Conservation (phyloP, 1,140 invertebrate genomes). For the Drosophila azteca region DNA sequence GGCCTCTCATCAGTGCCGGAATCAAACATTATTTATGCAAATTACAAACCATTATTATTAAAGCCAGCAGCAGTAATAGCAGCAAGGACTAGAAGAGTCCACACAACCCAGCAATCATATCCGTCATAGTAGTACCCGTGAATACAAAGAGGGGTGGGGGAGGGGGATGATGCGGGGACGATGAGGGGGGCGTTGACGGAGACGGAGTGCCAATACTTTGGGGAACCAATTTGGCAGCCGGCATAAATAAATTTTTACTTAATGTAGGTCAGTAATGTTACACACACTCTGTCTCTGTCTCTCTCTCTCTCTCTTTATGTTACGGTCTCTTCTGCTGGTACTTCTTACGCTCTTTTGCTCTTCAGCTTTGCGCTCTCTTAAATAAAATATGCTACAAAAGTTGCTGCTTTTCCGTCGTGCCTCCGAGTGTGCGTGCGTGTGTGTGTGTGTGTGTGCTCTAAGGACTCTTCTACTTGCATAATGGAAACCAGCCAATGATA, state of each 20-base stretch:
- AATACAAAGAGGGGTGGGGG: too few species aligned
- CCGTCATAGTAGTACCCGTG: slow-evolving; percentile 50
- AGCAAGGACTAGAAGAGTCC: slow-evolving; percentile 9
- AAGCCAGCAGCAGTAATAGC: slow-evolving; percentile 53
- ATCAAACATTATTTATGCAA: slow-evolving; percentile 79
- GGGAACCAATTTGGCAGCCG: slow-evolving; percentile 79
- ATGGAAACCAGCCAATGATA: slow-evolving; percentile 46
- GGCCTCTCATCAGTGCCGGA: slow-evolving; percentile 55
- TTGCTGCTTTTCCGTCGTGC: slow-evolving; percentile 19
- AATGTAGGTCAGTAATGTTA: slow-evolving; percentile 74
- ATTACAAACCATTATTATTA: slow-evolving; percentile 80
- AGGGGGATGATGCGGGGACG: too few species aligned
- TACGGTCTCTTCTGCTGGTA: slow-evolving; percentile 16
- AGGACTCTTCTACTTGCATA: slow-evolving; percentile 41
- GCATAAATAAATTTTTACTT: slow-evolving; percentile 79
- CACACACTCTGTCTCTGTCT: not conserved
- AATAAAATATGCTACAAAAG: slow-evolving; percentile 41
- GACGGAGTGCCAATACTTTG: slow-evolving; percentile 57
- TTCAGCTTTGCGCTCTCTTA: slow-evolving; percentile 45
- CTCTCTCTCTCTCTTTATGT: slow-evolving; percentile 11
- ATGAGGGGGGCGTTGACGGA: slow-evolving; percentile 1
- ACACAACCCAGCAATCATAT: slow-evolving; percentile 58
- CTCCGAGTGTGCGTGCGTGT: not conserved
- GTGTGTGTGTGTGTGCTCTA: slow-evolving; percentile 21
- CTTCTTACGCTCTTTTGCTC: slow-evolving; percentile 18